Conservation (phyloP, 2,113 vertebrate genomes). For the Bettongia penicillata region DNA sequence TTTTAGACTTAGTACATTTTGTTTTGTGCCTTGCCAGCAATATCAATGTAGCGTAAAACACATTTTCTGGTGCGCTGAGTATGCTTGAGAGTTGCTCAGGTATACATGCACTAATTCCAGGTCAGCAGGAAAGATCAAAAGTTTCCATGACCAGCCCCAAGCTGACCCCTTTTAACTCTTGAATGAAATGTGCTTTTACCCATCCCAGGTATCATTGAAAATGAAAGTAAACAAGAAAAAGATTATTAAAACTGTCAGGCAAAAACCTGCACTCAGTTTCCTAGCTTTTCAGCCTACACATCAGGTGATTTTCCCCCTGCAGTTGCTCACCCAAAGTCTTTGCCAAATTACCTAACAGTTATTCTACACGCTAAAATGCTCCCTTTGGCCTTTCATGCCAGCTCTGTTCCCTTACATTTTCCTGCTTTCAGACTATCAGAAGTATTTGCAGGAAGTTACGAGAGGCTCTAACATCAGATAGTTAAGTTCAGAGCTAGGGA, state of each 20-base stretch:
- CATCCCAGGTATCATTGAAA: slow-evolving; percentile 77
- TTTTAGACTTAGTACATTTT: slow-evolving; percentile 81
- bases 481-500: slow-evolving; percentile 11
- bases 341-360: not conserved
- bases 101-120: slow-evolving; percentile 83
- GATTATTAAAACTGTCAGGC: slow-evolving; percentile 64
- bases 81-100: slow-evolving; percentile 80
- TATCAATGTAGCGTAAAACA: slow-evolving; percentile 83
- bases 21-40: slow-evolving; percentile 86
- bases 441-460: slow-evolving; percentile 38
- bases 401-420: slow-evolving; percentile 4
- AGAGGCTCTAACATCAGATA: not conserved
- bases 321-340: not conserved
- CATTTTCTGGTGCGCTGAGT: slow-evolving; percentile 84
- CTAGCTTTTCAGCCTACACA: not conserved
- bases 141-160: slow-evolving; percentile 79
- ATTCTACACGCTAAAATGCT: not conserved
- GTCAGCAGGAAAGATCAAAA: slow-evolving; percentile 86
- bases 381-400: not conserved
- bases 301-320: not conserved
- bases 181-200: slow-evolving; percentile 85
- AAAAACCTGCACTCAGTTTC: slow-evolving; percentile 55
- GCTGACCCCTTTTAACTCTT: slow-evolving; percentile 83
- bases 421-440: not conserved
- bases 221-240: slow-evolving; percentile 70